These are phyloP conservation scores for Ophraella communa DNA, from an alignment of 2,888 invertebrate species.

Conservation along the genomic window DNA sequence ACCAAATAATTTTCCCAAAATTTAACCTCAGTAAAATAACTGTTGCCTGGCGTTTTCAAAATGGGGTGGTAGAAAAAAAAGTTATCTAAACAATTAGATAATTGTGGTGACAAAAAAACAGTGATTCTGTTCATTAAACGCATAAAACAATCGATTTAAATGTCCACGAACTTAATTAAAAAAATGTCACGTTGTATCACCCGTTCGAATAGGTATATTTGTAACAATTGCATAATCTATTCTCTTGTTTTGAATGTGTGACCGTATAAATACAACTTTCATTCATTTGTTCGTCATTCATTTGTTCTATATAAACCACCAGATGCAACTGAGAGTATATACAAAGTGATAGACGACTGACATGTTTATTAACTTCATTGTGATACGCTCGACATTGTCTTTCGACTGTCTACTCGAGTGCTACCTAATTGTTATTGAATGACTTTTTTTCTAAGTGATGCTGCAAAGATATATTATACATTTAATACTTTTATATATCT, in stretches of 20 bases:
- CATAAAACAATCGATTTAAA: too few relatives aligned
- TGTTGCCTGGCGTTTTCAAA: too few relatives aligned
- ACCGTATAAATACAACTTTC: slow-evolving; percentile 38
- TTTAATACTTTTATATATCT: neutral
- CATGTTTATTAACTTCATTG: slow-evolving; percentile 43
- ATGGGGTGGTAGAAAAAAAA: too few relatives aligned
- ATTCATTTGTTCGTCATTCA: slow-evolving; percentile 46
- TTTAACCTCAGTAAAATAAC: too few relatives aligned
- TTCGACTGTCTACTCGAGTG: slow-evolving; percentile 32
- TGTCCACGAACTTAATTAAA: too few relatives aligned
- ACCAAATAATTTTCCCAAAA: too few relatives aligned
- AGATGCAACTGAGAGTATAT: slow-evolving; percentile 32
- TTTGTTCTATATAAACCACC: slow-evolving; percentile 39
- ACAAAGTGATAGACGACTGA: slow-evolving; percentile 41
- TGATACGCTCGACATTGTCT: slow-evolving; percentile 38
- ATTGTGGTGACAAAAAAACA: too few relatives aligned
- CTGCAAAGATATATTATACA: slow-evolving; percentile 7
- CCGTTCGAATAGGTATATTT: slow-evolving; percentile 12
- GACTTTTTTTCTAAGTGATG: slow-evolving; percentile 18
- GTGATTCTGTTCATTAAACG: too few relatives aligned
- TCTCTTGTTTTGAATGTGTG: slow-evolving; percentile 45
- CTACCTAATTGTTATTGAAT: slow-evolving; percentile 34
- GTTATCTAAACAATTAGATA: too few relatives aligned
- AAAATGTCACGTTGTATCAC: neutral
- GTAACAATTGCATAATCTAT: slow-evolving; percentile 26